A percentile compares a stretch with the other conserved stretches of the same genome.
Conservation (phyloP, 2,113 vertebrate species). For the Pseudonaja textilis region DNA sequence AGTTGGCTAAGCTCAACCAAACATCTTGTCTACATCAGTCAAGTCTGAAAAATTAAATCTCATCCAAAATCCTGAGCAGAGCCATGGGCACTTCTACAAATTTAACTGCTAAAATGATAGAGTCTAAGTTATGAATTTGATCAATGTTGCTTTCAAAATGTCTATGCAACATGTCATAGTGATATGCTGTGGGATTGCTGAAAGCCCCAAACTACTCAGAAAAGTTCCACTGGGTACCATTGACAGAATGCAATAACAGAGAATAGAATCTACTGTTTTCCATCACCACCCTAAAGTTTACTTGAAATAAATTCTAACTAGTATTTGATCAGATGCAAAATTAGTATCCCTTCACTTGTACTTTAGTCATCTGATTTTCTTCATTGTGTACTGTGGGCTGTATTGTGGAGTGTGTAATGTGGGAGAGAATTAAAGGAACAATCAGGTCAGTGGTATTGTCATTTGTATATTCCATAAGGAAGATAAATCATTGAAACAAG, state of each 20-base stretch:
- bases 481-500: not conserved
- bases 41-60: not conserved
- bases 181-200: not conserved
- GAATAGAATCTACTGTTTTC: not conserved
- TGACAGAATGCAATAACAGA: not conserved
- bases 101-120: not conserved
- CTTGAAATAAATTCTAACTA: not conserved
- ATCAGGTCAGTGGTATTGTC: not conserved
- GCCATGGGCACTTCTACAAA: not conserved
- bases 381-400: not conserved
- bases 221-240: not conserved
- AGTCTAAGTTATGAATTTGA: not conserved
- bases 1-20: not conserved
- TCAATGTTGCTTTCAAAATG: not conserved
- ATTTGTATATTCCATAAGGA: not conserved
- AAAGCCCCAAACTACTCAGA: not conserved
- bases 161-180: not conserved
- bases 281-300: not conserved
- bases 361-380: not conserved
- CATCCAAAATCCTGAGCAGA: not conserved
- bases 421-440: not conserved
- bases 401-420: not conserved
- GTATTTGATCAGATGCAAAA: not conserved
- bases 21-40: not conserved
- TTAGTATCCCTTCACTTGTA: not conserved